Percentiles rank a stretch among this genome's conserved stretches.
These are phyloP conservation scores for Lamellibrachia columna DNA, from an alignment of 2,888 invertebrate genomes.

Conservation along the genomic window DNA sequence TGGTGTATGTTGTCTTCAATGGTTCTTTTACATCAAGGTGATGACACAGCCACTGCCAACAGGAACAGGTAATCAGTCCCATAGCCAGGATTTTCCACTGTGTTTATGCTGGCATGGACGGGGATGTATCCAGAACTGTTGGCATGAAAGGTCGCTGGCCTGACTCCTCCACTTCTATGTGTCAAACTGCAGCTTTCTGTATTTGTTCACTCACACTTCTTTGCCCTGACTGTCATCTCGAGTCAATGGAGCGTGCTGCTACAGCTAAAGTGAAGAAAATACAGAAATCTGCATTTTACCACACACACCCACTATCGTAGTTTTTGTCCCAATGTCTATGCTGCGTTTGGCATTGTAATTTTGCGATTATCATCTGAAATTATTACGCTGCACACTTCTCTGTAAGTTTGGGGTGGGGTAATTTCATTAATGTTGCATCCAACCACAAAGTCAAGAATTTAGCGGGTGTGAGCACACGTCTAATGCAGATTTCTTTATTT, in stretches of 20 bases:
- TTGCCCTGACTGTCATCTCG: not conserved
- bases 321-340: not conserved
- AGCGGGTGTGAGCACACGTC: not conserved
- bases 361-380: not conserved
- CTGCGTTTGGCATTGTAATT: not conserved
- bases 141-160: not conserved
- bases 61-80: not conserved
- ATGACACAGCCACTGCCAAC: not conserved
- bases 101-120: not conserved
- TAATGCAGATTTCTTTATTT: slow-evolving; percentile 25
- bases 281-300: slow-evolving; percentile 28
- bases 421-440: not conserved
- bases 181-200: slow-evolving; percentile 16
- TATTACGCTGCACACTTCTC: not conserved
- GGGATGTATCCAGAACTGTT: not conserved
- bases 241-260: not conserved
- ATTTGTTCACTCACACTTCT: not conserved
- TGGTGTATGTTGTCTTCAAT: not conserved
- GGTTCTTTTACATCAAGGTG: not conserved
- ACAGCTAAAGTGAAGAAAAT: slow-evolving; percentile 19
- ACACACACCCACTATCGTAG: not conserved
- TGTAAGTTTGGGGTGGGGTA: not conserved
- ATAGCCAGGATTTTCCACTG: not conserved
- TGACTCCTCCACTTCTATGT: not conserved
- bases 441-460: not conserved